Conservation (phyloP, 2,797 vertebrate genomes). For the Erpetoichthys calabaricus region DNA sequence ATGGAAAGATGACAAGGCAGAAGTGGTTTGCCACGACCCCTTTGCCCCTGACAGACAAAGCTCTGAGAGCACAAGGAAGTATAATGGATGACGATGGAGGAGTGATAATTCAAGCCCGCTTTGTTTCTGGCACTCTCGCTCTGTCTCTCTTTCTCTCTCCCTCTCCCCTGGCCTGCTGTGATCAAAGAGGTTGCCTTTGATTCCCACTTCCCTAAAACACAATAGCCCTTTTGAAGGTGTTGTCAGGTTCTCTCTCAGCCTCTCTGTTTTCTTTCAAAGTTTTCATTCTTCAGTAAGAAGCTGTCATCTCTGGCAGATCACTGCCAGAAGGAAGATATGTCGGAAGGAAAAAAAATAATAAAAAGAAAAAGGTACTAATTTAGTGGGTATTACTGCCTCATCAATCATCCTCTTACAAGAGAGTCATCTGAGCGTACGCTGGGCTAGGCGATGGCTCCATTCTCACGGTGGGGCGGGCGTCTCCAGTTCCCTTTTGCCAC, state of each 20-base stretch:
- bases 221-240: slow-evolving; percentile 58
- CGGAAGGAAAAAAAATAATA: slow-evolving; percentile 8
- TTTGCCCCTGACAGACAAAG: too few relatives aligned
- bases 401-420: slow-evolving; percentile 24
- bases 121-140: slow-evolving; percentile 22
- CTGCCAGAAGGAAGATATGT: slow-evolving; percentile 56
- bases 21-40: too few relatives aligned
- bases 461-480: too few relatives aligned
- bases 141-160: slow-evolving; percentile 22
- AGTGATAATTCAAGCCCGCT: slow-evolving; percentile 28
- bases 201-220: slow-evolving; percentile 52
- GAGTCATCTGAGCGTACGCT: too few relatives aligned
- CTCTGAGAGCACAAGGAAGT: too few relatives aligned
- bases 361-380: slow-evolving; percentile 52
- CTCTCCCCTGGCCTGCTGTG: slow-evolving; percentile 39
- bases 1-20: too few relatives aligned
- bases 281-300: slow-evolving; percentile 48
- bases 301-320: slow-evolving; percentile 59
- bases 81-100: too few relatives aligned
- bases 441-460: too few relatives aligned
- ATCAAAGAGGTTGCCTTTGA: slow-evolving; percentile 51
- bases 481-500: too few relatives aligned
- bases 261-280: slow-evolving; percentile 62
- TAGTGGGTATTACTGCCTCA: slow-evolving; percentile 49
- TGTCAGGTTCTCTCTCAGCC: slow-evolving; percentile 61